A percentile compares a stretch with the other conserved stretches of the same genome.
phyloP scores from a whole-genome alignment of 1,140 invertebrate species.

The Brachionus manjavacas region DNA sequence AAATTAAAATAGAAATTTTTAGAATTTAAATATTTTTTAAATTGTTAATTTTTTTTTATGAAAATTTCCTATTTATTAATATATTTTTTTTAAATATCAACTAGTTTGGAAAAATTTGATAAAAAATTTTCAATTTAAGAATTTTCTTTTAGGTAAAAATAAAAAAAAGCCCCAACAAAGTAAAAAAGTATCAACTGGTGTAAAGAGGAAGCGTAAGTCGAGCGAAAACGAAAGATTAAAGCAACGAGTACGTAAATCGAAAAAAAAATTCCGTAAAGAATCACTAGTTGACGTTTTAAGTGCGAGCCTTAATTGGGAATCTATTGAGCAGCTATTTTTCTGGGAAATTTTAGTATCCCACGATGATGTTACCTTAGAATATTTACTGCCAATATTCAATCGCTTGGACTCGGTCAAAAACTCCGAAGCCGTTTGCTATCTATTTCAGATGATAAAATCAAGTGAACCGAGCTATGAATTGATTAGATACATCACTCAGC shows the following conservation, averaged over 20 bases:
- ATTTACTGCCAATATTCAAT: slow-evolving; percentile 17
- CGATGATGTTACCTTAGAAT: neutral
- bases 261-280: slow-evolving; percentile 19
- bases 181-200: neutral
- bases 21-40: too few relatives aligned
- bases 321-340: slow-evolving; percentile 35
- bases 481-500: slow-evolving; percentile 11
- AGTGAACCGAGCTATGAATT: neutral
- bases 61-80: too few relatives aligned
- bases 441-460: slow-evolving; percentile 39
- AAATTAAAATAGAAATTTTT: too few relatives aligned
- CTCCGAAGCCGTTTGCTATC: slow-evolving; percentile 27
- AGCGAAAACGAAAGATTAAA: slow-evolving; percentile 12
- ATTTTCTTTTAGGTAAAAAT: neutral
- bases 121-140: neutral
- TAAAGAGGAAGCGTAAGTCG: slow-evolving; percentile 16
- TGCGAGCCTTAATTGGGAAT: slow-evolving; percentile 22
- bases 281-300: neutral
- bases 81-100: too few relatives aligned
- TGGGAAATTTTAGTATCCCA: slow-evolving; percentile 15
- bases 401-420: slow-evolving; percentile 2
- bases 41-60: too few relatives aligned
- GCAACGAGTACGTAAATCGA: neutral
- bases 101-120: neutral
- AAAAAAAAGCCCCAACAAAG: neutral